Base-by-base conservation (phyloP, 2,113 vertebrate species). In the Penelope pileata region DNA sequence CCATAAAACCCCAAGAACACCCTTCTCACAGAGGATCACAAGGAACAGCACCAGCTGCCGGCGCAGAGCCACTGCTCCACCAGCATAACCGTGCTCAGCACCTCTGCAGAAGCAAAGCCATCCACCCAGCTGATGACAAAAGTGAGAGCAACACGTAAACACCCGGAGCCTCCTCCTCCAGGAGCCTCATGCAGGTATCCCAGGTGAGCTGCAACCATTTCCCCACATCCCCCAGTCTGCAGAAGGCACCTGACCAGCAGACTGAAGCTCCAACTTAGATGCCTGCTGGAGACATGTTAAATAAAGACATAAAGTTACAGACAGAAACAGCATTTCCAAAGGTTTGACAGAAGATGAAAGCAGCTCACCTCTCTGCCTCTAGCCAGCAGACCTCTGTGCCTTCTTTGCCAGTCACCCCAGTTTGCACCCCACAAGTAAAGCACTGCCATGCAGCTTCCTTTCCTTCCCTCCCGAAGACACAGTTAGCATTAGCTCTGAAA, bases 1-100 rank as follows among this genome's bases (percentile, higher is more conserved):
- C 79, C 80, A 76, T 89, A 94, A 82, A 96, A 93, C 63, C 56
- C 68, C 73, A 47, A 90, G 77, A 96, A 94, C 64, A 80, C 64
- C 81, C 70, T 67, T 94, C 64, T 85, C 84, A 51, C 80, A 80
- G 68, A 83, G 73, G 72, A 90, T 73, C 64, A 86, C 9, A 80
- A 78, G 51, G 58, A 83, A 40, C 0, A 0, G 40, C 70, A 83
- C 42, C 60, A 74, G 84, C 74, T 51, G 79, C 63, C 0, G 1
- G 74, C 2, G 0, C 0, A 0, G 64, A 75, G 73, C 54, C 59
- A 4, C 58, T 6, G 51, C 36, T 83, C 32, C 67, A 60, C 29
- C 63, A 16, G 32, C 10, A 8, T 38, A 80, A 60, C 66, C 6
- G 6, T 12, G 1, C 22, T 40, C 29, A 21, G 54, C 50, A 32